A percentile compares a stretch with the other conserved stretches of the same genome.
phyloP scores from a whole-genome alignment of 2,113 vertebrate genomes.

The Rhagologus leucostigma region DNA sequence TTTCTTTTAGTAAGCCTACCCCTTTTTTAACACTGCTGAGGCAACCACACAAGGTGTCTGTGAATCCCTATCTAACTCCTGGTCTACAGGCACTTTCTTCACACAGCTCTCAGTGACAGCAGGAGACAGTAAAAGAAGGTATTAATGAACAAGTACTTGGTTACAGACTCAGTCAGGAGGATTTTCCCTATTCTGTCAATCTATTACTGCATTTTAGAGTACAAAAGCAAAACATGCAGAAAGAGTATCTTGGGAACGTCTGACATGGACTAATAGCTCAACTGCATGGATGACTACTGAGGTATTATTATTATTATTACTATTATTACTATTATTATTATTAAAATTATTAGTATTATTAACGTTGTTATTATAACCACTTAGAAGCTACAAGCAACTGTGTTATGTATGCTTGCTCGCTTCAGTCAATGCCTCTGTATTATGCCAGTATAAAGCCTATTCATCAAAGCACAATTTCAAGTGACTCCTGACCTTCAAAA shows the following conservation, averaged over 20 bases:
- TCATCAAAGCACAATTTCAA: constrained; percentile 45
- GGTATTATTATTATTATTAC: not conserved
- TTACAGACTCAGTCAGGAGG: not conserved
- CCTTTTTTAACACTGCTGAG: not conserved
- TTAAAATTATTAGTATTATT: not conserved
- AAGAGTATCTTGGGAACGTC: not conserved
- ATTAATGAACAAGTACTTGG: not conserved
- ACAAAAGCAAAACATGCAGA: not conserved
- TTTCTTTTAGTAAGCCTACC: not conserved
- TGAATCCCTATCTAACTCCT: not conserved
- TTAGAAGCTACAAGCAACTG: not conserved
- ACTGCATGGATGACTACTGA: not conserved
- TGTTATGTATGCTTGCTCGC: not conserved
- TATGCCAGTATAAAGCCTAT: not conserved
- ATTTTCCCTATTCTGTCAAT: not conserved
- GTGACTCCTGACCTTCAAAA: constrained; percentile 44
- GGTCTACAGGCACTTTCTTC: not conserved
- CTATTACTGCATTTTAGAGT: not conserved
- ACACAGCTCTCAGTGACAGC: not conserved
- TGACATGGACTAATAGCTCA: not conserved
- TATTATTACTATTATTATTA: not conserved
- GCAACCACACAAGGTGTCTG: not conserved
- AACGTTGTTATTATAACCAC: not conserved
- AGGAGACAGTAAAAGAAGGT: not conserved
- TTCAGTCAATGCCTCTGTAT: not conserved